Evolutionary conservation across 2,797 vertebrate species (phyloP), one percentile per base, ranked within the genome.

Genomic region (Anniella stebbinsi): DNA sequence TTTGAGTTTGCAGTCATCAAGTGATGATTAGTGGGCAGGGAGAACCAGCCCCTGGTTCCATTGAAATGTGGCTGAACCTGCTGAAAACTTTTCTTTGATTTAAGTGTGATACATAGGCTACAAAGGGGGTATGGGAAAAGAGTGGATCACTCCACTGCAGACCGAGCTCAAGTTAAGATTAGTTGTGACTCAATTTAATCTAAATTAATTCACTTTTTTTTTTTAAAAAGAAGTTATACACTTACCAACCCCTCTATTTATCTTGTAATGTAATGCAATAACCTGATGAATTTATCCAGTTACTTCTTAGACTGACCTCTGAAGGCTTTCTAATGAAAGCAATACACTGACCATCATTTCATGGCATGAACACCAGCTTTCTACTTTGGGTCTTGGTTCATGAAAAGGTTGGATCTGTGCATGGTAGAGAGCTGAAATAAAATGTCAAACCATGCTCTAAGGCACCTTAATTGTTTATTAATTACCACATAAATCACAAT

Each of bases 401-500:
- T 77, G 72, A 63, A 80, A 92, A 88, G 89, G 45, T 85, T 0
- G 0, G 63, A 89, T 41, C 80, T 63, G 70, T 0, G 23, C 72
- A 5, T 89, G 88, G 78, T 15, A 88, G 85, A 75, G 18, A 21
- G 87, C 89, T 91, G 84, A 93, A 93, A 96, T 95, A 92, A 94
- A 96, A 96, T 93, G 93, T 92, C 93, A 87, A 96, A 93, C 93
- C 94, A 94, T 95, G 95, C 94, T 97, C 95, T 90, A 93, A 95
- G 94, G 95, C 91, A 96, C 95, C 95, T 96, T 98, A 98, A 99
- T 98, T 98, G 98, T 97, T 97, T 96, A 97, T 98, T 98, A 98
- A 98, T 98, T 98, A 97, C 97, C 92, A 96, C 96, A 98, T 99
- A 98, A 98, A 99, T 99, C 98, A 98, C 81, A 7, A 91, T 98